A percentile compares a stretch with the other conserved stretches of the same genome.
Conservation (phyloP, 2,888 invertebrate genomes). For the Cheiracanthium punctorium region DNA sequence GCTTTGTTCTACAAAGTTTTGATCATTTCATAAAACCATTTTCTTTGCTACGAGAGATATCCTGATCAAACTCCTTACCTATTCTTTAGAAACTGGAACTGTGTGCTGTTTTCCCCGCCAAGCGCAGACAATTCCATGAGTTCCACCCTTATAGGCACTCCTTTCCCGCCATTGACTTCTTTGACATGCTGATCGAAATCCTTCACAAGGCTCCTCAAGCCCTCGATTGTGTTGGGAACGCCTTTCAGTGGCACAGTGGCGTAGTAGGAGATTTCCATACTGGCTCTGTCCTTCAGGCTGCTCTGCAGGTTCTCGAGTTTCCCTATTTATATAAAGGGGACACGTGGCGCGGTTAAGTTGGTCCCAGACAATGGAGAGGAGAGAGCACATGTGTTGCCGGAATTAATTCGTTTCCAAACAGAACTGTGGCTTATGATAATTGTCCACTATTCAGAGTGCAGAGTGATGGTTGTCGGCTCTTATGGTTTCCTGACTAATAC, state of each 20-base stretch:
- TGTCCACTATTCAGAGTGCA: too few species aligned
- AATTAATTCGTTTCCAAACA: not conserved
- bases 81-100: constrained; percentile 58
- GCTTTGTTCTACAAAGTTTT: too few species aligned
- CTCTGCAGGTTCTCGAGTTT: constrained; percentile 55
- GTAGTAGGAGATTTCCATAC: constrained; percentile 67
- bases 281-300: constrained; percentile 44
- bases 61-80: constrained; percentile 36
- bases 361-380: not conserved
- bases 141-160: constrained; percentile 65
- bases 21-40: too few species aligned
- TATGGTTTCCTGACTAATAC: too few species aligned
- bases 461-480: too few species aligned
- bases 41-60: too few species aligned
- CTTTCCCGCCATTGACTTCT: constrained; percentile 54
- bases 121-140: constrained; percentile 52
- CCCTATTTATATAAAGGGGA: constrained; percentile 19
- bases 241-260: constrained; percentile 67
- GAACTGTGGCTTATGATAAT: not conserved
- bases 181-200: constrained; percentile 62
- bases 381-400: not conserved
- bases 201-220: constrained; percentile 47
- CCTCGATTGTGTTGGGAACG: constrained; percentile 65
- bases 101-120: constrained; percentile 39
- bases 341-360: not conserved